Conservation (phyloP, 2,888 invertebrate species). For the Morinoia aosen region DNA sequence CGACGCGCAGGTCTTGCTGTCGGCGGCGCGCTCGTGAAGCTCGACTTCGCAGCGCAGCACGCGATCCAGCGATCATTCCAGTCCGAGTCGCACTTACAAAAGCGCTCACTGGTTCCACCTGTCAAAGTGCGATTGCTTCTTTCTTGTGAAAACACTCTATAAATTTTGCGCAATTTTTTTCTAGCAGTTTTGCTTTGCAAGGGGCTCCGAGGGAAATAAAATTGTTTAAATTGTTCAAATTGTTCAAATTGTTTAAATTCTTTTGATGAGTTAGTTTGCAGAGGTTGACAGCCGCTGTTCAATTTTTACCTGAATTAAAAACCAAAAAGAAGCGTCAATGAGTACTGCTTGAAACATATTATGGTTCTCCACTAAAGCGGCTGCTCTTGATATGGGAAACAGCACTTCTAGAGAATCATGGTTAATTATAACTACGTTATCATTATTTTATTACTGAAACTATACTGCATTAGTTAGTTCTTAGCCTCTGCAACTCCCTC, state of each 20-base stretch:
- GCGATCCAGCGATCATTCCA: slow-evolving; percentile 10
- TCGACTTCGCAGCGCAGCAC: neutral
- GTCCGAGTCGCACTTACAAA: neutral
- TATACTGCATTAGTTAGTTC: no score
- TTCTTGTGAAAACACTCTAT: neutral
- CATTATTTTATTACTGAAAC: no score
- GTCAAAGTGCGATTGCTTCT: neutral
- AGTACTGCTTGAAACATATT: no score
- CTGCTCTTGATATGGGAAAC: no score
- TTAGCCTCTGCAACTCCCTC: no score
- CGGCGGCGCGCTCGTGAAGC: neutral
- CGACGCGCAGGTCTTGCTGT: neutral
- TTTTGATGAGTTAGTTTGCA: neutral
- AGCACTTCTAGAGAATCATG: no score
- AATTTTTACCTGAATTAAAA: no score
- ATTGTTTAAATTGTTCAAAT: neutral
- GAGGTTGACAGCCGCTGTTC: no score
- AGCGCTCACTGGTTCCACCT: neutral
- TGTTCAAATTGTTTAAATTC: neutral
- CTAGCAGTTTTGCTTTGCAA: neutral
- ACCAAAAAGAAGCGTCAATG: no score
- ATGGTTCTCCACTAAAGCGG: no score
- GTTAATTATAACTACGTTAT: no score
- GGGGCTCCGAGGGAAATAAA: neutral
- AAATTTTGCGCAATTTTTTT: neutral